phyloP scores from a whole-genome alignment of 2,797 vertebrate genomes.

The Acrocephalus scirpaceus region DNA sequence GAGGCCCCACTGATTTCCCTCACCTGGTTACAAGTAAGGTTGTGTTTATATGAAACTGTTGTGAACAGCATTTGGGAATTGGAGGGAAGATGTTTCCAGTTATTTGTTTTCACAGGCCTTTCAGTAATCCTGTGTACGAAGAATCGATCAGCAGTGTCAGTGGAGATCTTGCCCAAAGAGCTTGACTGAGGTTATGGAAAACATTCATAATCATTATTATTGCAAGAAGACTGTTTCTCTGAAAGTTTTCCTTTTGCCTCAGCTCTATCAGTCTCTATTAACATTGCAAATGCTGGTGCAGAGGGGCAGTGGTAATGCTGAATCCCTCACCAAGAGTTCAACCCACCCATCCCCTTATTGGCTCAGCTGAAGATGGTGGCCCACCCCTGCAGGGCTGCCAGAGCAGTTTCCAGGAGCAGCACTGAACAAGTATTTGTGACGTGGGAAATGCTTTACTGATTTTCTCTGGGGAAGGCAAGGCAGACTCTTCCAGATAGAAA shows the following conservation, averaged over 20 bases:
- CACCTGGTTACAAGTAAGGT: constrained; percentile 20
- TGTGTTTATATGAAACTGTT: constrained; percentile 21
- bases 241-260: neutral
- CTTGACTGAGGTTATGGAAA: neutral
- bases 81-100: constrained; percentile 16
- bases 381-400: neutral
- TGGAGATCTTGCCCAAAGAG: neutral
- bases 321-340: neutral
- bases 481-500: neutral
- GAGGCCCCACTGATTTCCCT: constrained; percentile 29
- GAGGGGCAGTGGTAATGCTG: fast-evolving
- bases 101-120: neutral
- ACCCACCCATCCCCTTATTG: neutral
- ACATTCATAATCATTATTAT: neutral
- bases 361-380: neutral
- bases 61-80: neutral
- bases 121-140: neutral
- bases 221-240: neutral
- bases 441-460: neutral
- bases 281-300: neutral
- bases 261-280: neutral
- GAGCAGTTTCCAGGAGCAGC: neutral
- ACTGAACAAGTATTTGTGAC: neutral
- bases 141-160: neutral
- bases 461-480: neutral